Evolutionary conservation across 2,888 invertebrate genomes (phyloP).

Genomic region (Apocheima hispidaria): DNA sequence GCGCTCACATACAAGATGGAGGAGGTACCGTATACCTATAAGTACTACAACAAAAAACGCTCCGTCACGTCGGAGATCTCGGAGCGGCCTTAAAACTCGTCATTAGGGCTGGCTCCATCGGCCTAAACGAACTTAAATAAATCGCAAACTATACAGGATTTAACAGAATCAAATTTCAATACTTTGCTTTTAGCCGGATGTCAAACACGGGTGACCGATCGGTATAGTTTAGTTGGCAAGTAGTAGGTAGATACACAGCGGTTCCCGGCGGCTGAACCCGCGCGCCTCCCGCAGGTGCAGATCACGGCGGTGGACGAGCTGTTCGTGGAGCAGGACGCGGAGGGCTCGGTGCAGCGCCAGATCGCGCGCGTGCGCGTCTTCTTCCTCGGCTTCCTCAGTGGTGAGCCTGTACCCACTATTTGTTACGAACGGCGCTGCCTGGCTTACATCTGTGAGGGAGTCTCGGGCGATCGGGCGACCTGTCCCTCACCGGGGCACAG

Average conservation of each 20-base stretch:
- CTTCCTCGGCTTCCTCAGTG: conserved; percentile 98
- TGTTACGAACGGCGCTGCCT: not conserved
- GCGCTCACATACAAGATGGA: conserved; percentile 98
- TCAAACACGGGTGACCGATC: too few species aligned
- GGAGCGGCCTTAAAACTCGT: too few species aligned
- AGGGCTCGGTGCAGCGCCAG: conserved; percentile 94
- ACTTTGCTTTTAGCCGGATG: too few species aligned
- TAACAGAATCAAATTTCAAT: too few species aligned
- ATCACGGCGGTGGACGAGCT: conserved; percentile 97
- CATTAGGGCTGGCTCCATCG: too few species aligned
- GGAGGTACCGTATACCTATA: conserved; percentile 82
- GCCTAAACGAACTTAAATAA: too few species aligned
- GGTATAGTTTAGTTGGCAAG: too few species aligned
- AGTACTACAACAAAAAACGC: not conserved
- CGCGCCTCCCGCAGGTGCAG: conserved; percentile 87
- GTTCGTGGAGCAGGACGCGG: conserved; percentile 94
- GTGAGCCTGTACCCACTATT: conserved; percentile 65
- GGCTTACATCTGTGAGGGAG: not conserved
- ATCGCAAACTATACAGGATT: too few species aligned
- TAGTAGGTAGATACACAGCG: too few species aligned
- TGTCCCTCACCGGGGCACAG: too few species aligned
- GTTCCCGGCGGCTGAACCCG: not conserved
- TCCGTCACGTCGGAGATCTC: too few species aligned
- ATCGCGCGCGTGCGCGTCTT: conserved; percentile 98
- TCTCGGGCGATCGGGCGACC: not conserved